Conservation (phyloP, 2,797 vertebrate genomes). For the Botia almorhae region DNA sequence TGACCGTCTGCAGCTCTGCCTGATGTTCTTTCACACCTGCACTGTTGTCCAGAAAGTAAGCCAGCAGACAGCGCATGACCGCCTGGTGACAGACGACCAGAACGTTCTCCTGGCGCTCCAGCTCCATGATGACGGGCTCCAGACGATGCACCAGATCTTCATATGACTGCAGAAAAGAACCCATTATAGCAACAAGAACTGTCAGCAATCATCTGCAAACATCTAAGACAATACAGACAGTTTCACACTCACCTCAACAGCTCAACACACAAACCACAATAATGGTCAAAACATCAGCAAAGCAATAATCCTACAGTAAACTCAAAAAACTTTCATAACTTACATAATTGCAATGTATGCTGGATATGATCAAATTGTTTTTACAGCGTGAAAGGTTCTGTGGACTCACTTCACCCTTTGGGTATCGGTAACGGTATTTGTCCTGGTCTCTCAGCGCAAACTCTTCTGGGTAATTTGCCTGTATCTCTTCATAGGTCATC, state of each 20-base stretch:
- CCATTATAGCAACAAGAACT: no score
- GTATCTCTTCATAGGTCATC: constrained; percentile 91
- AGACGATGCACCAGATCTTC: constrained; percentile 91
- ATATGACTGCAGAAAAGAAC: constrained; percentile 78
- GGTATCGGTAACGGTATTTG: constrained; percentile 92
- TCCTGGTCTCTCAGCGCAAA: constrained; percentile 91
- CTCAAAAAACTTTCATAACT: no score
- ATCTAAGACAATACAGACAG: no score
- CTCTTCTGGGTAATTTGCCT: constrained; percentile 84
- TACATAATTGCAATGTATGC: no score
- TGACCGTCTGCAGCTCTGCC: neutral
- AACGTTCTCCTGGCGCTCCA: constrained; percentile 92
- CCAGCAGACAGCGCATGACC: constrained; percentile 89
- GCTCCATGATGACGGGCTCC: constrained; percentile 94
- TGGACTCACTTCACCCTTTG: constrained; percentile 86
- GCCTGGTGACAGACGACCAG: constrained; percentile 92
- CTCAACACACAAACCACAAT: no score
- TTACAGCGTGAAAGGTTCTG: neutral
- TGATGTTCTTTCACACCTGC: constrained; percentile 74
- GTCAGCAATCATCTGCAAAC: no score
- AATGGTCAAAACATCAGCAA: no score
- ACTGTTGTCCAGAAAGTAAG: constrained; percentile 90
- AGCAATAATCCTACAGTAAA: no score
- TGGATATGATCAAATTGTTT: neutral
- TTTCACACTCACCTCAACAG: no score